These are phyloP conservation scores for Psettodes erumei DNA, from an alignment of 2,113 vertebrate species.

Conservation along the genomic window DNA sequence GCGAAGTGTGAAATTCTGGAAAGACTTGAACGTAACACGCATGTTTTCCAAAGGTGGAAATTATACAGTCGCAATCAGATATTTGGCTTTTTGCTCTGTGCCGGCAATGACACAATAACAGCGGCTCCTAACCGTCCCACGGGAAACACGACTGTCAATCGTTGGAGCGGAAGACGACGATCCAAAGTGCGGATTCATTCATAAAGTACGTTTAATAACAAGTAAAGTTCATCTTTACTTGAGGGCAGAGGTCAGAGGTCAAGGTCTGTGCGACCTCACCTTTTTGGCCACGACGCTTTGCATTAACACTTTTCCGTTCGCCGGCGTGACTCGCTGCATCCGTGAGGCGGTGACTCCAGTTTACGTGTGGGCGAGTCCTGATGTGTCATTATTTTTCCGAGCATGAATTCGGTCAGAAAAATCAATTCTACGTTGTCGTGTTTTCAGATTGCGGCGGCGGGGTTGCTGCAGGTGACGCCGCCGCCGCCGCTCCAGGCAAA, in stretches of 20 bases:
- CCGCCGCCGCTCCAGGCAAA: neutral
- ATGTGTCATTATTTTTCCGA: neutral
- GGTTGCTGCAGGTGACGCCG: neutral
- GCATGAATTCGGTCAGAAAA: slow-evolving; percentile 6
- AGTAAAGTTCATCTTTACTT: neutral
- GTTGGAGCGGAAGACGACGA: too few relatives aligned
- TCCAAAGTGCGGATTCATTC: neutral
- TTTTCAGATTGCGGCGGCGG: neutral
- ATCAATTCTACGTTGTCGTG: neutral
- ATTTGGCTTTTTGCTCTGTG: neutral
- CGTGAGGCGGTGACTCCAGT: too few relatives aligned
- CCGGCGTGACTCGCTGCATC: too few relatives aligned
- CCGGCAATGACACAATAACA: too few relatives aligned
- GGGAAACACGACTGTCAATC: slow-evolving; percentile 12
- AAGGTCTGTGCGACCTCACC: too few relatives aligned
- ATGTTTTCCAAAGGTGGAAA: slow-evolving; percentile 13
- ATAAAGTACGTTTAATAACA: neutral
- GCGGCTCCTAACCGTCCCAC: slow-evolving; percentile 11
- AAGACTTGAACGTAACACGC: slow-evolving; percentile 12
- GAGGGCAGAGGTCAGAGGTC: too few relatives aligned
- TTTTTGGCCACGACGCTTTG: too few relatives aligned
- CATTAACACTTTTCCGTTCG: too few relatives aligned
- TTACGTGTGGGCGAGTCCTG: too few relatives aligned
- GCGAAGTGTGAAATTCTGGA: slow-evolving; percentile 28
- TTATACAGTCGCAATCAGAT: neutral